Conservation (phyloP, 2,888 invertebrate genomes). For the Phoenoteleia sp. region DNA sequence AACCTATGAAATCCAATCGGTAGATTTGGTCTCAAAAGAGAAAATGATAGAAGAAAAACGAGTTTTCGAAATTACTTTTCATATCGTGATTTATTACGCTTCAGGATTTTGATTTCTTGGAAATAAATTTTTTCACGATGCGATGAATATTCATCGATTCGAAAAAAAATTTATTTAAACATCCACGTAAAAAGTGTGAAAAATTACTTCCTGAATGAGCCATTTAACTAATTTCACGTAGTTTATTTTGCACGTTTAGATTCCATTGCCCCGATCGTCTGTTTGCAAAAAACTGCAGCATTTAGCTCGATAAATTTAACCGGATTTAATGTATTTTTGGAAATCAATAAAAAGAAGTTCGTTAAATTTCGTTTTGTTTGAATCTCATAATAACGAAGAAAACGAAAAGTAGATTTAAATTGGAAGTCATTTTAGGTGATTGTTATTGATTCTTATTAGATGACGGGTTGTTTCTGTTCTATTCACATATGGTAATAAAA, state of each 20-base stretch:
- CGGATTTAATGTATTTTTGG: background rate
- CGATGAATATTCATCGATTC: conserved; percentile 51
- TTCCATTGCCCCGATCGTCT: background rate
- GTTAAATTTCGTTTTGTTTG: background rate
- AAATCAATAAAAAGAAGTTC: conserved; percentile 10
- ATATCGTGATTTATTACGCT: conserved; percentile 54
- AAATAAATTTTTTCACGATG: conserved; percentile 7
- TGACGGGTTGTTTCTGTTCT: conserved; percentile 5
- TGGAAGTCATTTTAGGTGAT: conserved; percentile 5
- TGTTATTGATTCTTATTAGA: conserved; percentile 26
- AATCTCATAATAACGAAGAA: background rate
- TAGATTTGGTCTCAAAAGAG: conserved; percentile 36
- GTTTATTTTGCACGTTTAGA: background rate
- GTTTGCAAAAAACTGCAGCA: background rate
- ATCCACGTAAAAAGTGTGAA: conserved; percentile 8
- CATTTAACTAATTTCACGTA: conserved; percentile 5
- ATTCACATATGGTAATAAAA: conserved; percentile 11
- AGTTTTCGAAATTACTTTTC: conserved; percentile 64
- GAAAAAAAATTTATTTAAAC: conserved; percentile 26
- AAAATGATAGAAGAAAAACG: conserved; percentile 61
- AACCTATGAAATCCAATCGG: conserved; percentile 45
- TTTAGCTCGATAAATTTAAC: background rate
- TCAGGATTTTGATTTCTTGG: conserved; percentile 50
- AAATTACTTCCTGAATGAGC: conserved; percentile 9
- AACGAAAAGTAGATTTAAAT: background rate